These are phyloP conservation scores for Coregonus clupeaformis DNA, from an alignment of 2,113 vertebrate species.

Conservation along the genomic window DNA sequence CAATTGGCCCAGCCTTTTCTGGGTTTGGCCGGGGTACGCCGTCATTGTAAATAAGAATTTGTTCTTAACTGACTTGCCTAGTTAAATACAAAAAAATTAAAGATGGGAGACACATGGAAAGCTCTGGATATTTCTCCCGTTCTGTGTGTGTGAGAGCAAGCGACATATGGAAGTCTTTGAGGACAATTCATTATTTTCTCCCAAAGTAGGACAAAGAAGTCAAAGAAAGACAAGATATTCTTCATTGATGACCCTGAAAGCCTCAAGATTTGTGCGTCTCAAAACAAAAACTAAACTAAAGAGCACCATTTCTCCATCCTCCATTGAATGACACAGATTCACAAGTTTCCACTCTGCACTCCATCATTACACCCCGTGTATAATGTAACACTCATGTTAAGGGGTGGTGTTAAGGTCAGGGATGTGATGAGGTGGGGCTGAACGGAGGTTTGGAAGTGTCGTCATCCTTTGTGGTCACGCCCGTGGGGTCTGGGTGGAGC, in stretches of 20 bases:
- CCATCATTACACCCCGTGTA: not conserved
- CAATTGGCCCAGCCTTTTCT: no score
- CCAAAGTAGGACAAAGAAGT: conserved; percentile 13
- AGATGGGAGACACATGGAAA: not conserved
- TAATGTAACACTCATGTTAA: conserved; percentile 21
- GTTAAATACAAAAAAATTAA: no score
- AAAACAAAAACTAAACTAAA: not conserved
- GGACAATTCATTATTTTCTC: not conserved
- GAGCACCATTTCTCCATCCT: conserved; percentile 2
- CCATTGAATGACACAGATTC: conserved; percentile 18
- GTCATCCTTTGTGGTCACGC: conserved; percentile 55
- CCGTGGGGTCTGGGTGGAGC: conserved; percentile 55
- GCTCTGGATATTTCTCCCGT: not conserved
- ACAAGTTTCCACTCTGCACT: conserved; percentile 21
- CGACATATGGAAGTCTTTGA: not conserved
- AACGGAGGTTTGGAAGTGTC: conserved; percentile 45
- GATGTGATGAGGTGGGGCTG: conserved; percentile 27
- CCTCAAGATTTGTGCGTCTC: not conserved
- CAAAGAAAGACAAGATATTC: not conserved
- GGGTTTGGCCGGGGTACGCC: no score
- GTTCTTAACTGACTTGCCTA: no score
- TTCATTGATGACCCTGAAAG: conserved; percentile 12
- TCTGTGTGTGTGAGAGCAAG: no score
- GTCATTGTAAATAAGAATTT: no score
- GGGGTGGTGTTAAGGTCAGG: conserved; percentile 34